These are phyloP conservation scores for Drosophila simulans DNA, from an alignment of 1,140 invertebrate species.

Conservation along the genomic window DNA sequence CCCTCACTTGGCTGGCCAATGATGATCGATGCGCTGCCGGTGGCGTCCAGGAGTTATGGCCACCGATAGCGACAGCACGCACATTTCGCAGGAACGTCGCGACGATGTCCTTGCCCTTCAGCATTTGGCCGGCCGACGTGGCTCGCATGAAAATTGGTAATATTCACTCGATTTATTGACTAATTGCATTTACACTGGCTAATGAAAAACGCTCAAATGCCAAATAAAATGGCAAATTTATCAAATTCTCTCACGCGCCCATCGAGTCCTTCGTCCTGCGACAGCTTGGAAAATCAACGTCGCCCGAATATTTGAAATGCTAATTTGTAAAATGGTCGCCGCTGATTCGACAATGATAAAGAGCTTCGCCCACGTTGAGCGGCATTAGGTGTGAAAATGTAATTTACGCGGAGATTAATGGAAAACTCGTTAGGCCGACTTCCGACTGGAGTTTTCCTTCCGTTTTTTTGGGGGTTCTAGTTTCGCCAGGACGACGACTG, in stretches of 20 bases:
- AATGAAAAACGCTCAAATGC: constrained; percentile 67
- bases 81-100: constrained; percentile 7
- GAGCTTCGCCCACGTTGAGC: background rate
- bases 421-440: constrained; percentile 26
- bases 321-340: constrained; percentile 58
- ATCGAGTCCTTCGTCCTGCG: background rate
- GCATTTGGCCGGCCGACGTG: background rate
- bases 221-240: constrained; percentile 79
- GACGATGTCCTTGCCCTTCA: constrained; percentile 35
- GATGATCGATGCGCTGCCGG: constrained; percentile 66
- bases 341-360: constrained; percentile 33
- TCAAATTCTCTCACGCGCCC: constrained; percentile 58
- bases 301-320: constrained; percentile 44
- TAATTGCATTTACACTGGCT: constrained; percentile 74
- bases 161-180: constrained; percentile 81
- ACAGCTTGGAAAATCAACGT: constrained; percentile 55
- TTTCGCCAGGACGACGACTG: constrained; percentile 15
- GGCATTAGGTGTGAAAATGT: constrained; percentile 45
- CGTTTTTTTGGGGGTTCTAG: background rate
- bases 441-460: background rate
- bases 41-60: constrained; percentile 67
- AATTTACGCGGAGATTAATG: constrained; percentile 48
- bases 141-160: constrained; percentile 68
- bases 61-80: constrained; percentile 58
- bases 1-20: constrained; percentile 7